phyloP scores from a whole-genome alignment of 2,113 vertebrate genomes.

The Lanius ludovicianus region DNA sequence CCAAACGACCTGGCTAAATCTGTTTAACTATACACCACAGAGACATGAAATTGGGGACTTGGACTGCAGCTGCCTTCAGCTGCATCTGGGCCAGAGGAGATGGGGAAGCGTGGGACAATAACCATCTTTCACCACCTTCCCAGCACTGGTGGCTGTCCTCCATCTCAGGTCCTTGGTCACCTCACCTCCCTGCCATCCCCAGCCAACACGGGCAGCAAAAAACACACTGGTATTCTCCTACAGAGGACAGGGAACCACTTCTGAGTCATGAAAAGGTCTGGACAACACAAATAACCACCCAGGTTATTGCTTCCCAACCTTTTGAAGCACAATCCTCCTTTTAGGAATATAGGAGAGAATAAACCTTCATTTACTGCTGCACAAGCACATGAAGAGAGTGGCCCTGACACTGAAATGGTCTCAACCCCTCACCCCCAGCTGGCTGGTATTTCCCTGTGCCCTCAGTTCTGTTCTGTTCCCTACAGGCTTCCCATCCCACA shows the following conservation, averaged over 20 bases:
- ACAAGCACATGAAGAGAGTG: neutral
- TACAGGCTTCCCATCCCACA: neutral
- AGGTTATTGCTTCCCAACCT: neutral
- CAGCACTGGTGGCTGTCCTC: neutral
- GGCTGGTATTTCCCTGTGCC: neutral
- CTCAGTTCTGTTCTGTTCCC: neutral
- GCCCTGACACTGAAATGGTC: neutral
- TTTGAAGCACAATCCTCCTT: neutral
- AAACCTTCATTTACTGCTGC: neutral
- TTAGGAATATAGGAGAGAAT: neutral
- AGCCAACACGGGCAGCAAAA: neutral
- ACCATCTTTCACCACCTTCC: neutral
- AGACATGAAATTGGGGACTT: neutral
- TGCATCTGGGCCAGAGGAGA: neutral
- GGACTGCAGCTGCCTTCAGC: neutral
- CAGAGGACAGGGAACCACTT: neutral
- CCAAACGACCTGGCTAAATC: neutral
- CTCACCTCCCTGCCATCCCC: neutral
- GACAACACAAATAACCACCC: neutral
- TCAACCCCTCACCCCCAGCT: no score
- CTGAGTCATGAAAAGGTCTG: neutral
- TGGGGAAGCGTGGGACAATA: neutral
- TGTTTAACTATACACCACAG: neutral
- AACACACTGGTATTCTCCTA: accelerated
- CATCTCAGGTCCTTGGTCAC: neutral